Evolutionary conservation across 2,797 vertebrate genomes (phyloP).

Genomic region (Tragopan temminckii): DNA sequence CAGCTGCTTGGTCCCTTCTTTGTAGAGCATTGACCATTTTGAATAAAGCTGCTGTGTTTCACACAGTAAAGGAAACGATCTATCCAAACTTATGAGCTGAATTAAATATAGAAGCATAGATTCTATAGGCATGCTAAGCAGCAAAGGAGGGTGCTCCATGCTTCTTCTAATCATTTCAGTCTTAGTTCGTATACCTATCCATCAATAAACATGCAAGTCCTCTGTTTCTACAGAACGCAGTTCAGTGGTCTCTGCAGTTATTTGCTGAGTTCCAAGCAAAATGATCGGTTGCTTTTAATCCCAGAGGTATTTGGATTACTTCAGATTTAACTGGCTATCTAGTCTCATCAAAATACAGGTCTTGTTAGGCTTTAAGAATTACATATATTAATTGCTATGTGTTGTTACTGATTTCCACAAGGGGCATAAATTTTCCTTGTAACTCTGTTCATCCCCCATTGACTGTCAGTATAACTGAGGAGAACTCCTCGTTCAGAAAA

Average conservation of each 20-base stretch:
- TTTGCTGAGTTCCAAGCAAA: not conserved
- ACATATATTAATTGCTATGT: not conserved
- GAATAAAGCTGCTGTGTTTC: not conserved
- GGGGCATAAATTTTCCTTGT: not conserved
- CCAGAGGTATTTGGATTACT: not conserved
- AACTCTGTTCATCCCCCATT: not conserved
- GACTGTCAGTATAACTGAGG: not conserved
- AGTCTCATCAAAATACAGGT: not conserved
- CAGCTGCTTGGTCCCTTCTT: not conserved
- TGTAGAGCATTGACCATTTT: not conserved
- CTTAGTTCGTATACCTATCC: fast-evolving
- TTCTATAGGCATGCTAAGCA: not conserved
- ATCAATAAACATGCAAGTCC: not conserved
- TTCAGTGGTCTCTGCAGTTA: no score
- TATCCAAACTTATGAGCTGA: not conserved
- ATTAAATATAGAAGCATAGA: not conserved
- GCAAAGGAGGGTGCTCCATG: not conserved
- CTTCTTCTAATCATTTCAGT: not conserved
- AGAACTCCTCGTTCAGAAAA: not conserved
- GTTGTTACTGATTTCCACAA: not conserved
- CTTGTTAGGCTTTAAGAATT: not conserved
- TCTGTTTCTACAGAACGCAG: not conserved
- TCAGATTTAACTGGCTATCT: not conserved
- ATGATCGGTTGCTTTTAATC: not conserved
- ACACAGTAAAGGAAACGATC: not conserved